A percentile compares a stretch with the other conserved stretches of the same genome.
Evolutionary conservation across 2,113 vertebrate species (phyloP).

Genomic region (Tachysurus fulvidraco): DNA sequence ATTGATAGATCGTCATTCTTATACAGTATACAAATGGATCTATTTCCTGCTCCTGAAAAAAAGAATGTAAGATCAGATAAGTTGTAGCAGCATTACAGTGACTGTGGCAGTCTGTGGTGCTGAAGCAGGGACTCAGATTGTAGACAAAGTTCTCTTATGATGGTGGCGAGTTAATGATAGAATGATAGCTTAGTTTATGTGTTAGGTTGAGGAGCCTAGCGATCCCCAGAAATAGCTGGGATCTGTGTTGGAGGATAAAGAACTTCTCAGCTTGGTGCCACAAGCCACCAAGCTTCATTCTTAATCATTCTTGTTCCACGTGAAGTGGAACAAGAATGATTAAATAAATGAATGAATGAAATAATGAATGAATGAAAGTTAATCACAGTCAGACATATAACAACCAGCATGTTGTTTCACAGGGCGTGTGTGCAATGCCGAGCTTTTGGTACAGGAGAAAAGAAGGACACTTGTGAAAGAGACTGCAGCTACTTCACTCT

Average conservation of each 20-base stretch:
- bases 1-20: neutral
- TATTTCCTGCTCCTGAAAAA: neutral
- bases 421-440: constrained; percentile 94
- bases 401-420: constrained; percentile 22
- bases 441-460: constrained; percentile 86
- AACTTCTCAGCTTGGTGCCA: neutral
- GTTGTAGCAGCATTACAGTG: neutral
- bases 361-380: neutral
- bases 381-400: neutral
- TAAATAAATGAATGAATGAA: neutral
- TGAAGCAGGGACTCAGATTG: neutral
- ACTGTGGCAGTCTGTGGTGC: neutral
- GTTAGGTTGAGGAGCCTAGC: neutral
- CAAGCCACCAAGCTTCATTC: too few species aligned
- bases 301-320: too few species aligned
- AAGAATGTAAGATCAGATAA: neutral
- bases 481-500: constrained; percentile 84
- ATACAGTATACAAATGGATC: too few species aligned
- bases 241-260: neutral
- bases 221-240: neutral
- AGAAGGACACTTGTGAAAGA: constrained; percentile 81
- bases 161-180: neutral
- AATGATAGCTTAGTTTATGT: neutral
- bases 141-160: neutral
- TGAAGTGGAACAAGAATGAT: neutral